Evolutionary conservation across 2,797 vertebrate species (phyloP), one percentile per base, ranked within the genome.

Genomic region (Mormyrus proboscirostris): DNA sequence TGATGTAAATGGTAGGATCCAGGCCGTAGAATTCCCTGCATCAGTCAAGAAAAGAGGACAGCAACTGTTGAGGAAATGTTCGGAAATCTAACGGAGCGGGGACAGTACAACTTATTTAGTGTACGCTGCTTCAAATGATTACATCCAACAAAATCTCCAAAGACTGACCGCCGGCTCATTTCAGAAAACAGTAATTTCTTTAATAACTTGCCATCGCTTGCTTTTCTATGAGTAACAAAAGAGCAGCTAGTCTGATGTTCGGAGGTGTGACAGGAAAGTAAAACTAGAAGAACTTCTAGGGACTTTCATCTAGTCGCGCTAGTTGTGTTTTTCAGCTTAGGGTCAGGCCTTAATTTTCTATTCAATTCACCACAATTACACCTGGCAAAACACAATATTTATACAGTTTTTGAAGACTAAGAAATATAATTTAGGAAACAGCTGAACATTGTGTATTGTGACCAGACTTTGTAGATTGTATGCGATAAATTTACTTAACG

Each of bases 1-100:
- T 0, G 98, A 98, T 33, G 97, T 98, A 94, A 99, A 99, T 83
- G 99, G 98, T 69, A 99, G 95, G 90, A 98, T 98, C 98, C 99
- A 99, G 87, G 96, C 93, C 85, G 97, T 95, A 0, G 96, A 96
- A 91, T 97, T 96, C 89, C 97, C 99, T 99, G 92, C 6, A 91
- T 29, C 59, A 19, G 88, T 50, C 10, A 84, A 50, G 47, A 79
- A 16, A 7, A 84, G 44, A 25, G 9, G 47, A 84, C 8, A 84
- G 82, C 19, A 22, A 50, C n/a, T 4, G 19, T 83, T 49, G 22
- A 51, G 53, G 84, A 47, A 55, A 55, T 19, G 0, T 3, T 33
- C 29, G 29, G 29, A 33, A 73, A 38, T 73, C 65, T 9, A 12
- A 73, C 7, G 33, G 25, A 73, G 25, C 1, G 0, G 38, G 65